These are phyloP conservation scores for Probaryconus sp. DNA, from an alignment of 1,140 invertebrate species.

Conservation along the genomic window DNA sequence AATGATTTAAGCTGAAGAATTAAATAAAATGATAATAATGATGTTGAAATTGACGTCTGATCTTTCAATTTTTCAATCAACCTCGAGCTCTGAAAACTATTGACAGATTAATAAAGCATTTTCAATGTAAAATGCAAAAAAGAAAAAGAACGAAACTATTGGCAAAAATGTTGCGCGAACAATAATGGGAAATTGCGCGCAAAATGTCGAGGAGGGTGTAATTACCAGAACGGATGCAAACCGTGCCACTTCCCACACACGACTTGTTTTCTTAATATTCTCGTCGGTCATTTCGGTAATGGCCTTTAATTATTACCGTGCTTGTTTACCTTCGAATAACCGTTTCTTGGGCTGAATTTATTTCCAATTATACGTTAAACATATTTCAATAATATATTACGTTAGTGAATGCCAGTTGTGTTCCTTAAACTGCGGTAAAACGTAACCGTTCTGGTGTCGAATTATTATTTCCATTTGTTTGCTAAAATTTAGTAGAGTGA, in stretches of 20 bases:
- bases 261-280: conserved; percentile 39
- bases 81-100: no score
- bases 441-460: no score
- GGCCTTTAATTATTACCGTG: conserved; percentile 45
- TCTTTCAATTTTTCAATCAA: no score
- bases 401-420: no score
- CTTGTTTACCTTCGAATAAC: conserved; percentile 30
- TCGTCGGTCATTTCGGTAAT: conserved; percentile 40
- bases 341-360: conserved; percentile 25
- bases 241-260: conserved; percentile 58
- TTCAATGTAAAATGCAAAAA: no score
- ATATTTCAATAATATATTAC: conserved; percentile 13
- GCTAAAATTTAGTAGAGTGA: no score
- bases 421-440: no score
- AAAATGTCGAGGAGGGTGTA: conserved; percentile 3
- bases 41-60: no score
- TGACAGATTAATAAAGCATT: neutral
- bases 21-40: no score
- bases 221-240: conserved; percentile 51
- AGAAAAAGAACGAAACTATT: neutral
- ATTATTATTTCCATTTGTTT: no score
- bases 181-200: neutral
- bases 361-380: conserved; percentile 21
- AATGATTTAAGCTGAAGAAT: no score
- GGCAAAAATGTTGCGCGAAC: neutral